These are phyloP conservation scores for Drosophila tristis DNA, from an alignment of 1,140 invertebrate genomes.

Conservation along the genomic window DNA sequence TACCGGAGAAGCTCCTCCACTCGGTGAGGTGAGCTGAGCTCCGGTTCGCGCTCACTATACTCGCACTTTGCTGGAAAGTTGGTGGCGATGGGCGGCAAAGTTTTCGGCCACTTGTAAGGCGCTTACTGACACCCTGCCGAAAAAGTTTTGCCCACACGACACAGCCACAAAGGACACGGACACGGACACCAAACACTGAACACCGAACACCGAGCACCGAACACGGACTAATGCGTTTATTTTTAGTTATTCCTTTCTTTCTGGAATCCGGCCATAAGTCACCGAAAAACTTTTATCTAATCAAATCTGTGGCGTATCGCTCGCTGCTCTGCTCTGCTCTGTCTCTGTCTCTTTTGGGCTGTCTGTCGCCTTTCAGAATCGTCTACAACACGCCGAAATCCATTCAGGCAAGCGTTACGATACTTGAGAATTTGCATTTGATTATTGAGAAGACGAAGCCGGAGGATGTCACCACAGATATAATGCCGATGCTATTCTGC, in stretches of 20 bases:
- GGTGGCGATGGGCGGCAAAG: conserved; percentile 47
- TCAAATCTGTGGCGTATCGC: conserved; percentile 30
- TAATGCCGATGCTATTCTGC: conserved; percentile 94
- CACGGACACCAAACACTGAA: background rate
- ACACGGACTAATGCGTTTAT: conserved; percentile 34
- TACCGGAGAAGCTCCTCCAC: background rate
- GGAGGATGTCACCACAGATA: conserved; percentile 91
- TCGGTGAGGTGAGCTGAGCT: background rate
- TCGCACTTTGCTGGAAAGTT: conserved; percentile 26
- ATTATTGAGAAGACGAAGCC: conserved; percentile 94
- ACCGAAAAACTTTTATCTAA: conserved; percentile 37
- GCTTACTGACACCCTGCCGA: conserved; percentile 69
- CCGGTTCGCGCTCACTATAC: conserved; percentile 31
- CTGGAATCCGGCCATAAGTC: conserved; percentile 14
- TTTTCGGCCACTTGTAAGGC: conserved; percentile 72
- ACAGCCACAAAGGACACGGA: conserved; percentile 5
- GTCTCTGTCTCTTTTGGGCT: background rate
- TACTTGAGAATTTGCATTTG: conserved; percentile 96
- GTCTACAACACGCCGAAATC: conserved; percentile 94
- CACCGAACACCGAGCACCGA: background rate
- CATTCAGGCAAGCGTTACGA: conserved; percentile 94
- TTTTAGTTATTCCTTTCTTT: conserved; percentile 11
- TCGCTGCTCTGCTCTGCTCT: conserved; percentile 5
- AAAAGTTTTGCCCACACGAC: conserved; percentile 25
- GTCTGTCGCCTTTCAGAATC: conserved; percentile 83